Evolutionary conservation across 2,113 vertebrate genomes (phyloP), one percentile per base, ranked within the genome.

Genomic region (Vidua macroura): DNA sequence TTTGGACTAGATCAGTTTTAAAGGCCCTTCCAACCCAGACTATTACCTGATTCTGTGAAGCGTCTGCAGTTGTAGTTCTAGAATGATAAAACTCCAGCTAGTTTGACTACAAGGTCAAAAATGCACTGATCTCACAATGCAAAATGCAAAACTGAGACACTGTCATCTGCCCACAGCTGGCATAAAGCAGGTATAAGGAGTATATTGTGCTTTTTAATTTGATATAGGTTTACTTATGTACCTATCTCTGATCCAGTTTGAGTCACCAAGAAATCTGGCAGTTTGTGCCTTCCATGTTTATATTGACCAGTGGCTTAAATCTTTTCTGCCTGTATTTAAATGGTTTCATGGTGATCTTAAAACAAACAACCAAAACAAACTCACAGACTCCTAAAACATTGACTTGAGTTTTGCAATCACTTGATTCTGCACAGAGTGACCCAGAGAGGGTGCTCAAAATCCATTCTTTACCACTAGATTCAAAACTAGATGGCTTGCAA

Each of bases 391-490:
- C 19, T 35, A 52, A 68, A 85, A 56, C 21, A 12, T 52, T 48
- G 22, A 11, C 39, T 84, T 62, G 51, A 72, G n/a, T 51, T 52
- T 85, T 77, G 21, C 16, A 31, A 1, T 64, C 33, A 21, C 14
- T 35, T n/a, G 31, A n/a, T 92, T 86, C 72, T 95, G 48, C 59
- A 33, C 3, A 1, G n/a, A 43, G 31, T 86, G 74, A 69, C 96
- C 94, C 74, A 74, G 83, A 95, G 96, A 73, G 93, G 93, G 89
- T 63, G 73, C 95, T 93, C 86, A 94, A 83, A 93, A 96, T 60
- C 76, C 24, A 16, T 77, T 80, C 21, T 72, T 96, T 74, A 41
- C 21, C 21, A 13, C 35, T 78, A 24, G 31, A 19, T 24, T 43
- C 44, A 30, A 70, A 85, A 41, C 35, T 35, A 35, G 35, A 2